Evolutionary conservation across 2,113 vertebrate species (phyloP).

Genomic region (Scophthalmus maximus): DNA sequence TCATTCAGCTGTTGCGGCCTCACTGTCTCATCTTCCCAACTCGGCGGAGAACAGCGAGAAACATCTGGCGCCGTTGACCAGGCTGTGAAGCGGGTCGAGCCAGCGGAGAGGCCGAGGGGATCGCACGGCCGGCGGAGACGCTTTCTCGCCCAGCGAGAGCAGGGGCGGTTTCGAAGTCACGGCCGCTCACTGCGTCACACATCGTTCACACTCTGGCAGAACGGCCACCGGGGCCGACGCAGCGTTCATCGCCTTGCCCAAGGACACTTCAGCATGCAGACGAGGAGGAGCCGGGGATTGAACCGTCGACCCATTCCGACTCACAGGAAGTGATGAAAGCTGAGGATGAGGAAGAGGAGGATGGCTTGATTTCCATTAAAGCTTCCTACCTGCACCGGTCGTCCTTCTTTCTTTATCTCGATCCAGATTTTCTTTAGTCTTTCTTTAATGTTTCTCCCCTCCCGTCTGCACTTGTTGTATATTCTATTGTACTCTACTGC

Average conservation of each 20-base stretch:
- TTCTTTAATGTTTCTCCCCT: background rate
- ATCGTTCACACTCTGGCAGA: too few relatives aligned
- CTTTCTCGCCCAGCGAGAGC: too few relatives aligned
- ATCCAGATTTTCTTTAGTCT: background rate
- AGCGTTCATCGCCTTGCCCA: too few relatives aligned
- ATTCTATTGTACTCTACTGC: background rate
- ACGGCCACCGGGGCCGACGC: too few relatives aligned
- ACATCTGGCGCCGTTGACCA: constrained; percentile 62
- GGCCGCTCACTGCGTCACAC: too few relatives aligned
- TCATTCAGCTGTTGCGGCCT: constrained; percentile 11
- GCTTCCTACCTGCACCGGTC: constrained; percentile 58
- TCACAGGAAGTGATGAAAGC: constrained; percentile 32
- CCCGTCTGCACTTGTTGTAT: background rate
- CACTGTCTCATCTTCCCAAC: background rate
- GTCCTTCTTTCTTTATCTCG: background rate
- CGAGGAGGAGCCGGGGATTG: background rate
- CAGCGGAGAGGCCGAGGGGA: too few relatives aligned
- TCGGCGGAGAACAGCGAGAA: constrained; percentile 35
- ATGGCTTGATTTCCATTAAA: background rate
- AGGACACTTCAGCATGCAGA: background rate
- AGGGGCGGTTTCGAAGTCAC: too few relatives aligned
- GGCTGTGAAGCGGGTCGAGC: too few relatives aligned
- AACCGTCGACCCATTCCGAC: background rate
- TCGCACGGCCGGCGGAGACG: too few relatives aligned
- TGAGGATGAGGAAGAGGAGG: constrained; percentile 4